phyloP scores from a whole-genome alignment of 2,113 vertebrate species.

The Illadopsis cleaveri region DNA sequence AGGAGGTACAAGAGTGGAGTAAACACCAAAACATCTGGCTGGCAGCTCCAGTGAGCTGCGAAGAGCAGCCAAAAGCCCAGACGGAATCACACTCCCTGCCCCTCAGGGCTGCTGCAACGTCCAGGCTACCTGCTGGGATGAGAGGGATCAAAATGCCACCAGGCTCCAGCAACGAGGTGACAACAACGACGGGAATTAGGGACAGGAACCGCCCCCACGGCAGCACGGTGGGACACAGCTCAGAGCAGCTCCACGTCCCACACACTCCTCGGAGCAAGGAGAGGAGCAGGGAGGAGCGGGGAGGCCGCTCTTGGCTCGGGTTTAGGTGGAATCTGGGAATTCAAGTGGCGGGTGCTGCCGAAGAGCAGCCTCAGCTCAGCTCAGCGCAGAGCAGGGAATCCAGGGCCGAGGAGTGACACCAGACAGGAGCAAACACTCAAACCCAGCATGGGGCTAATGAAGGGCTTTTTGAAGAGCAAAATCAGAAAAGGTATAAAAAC shows the following conservation, averaged over 20 bases:
- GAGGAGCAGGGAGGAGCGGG: neutral
- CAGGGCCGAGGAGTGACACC: neutral
- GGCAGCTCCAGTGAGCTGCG: neutral
- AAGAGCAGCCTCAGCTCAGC: neutral
- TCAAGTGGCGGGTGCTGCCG: rapidly evolving
- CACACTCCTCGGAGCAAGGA: neutral
- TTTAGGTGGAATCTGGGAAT: neutral
- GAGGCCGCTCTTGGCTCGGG: neutral
- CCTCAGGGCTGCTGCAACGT: neutral
- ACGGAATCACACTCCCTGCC: neutral
- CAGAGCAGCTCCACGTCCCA: neutral
- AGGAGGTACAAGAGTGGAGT: neutral
- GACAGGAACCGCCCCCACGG: neutral
- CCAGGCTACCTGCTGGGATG: neutral
- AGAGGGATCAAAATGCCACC: neutral
- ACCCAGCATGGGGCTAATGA: neutral
- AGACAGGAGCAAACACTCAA: neutral
- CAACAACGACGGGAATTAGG: rapidly evolving
- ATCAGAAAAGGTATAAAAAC: neutral
- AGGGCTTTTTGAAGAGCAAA: neutral
- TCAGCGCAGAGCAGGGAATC: neutral
- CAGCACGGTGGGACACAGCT: neutral
- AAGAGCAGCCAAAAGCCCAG: neutral
- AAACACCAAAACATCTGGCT: neutral
- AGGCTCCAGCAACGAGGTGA: neutral